phyloP scores from a whole-genome alignment of 2,797 vertebrate species.

The Coranthus polyacanthus region DNA sequence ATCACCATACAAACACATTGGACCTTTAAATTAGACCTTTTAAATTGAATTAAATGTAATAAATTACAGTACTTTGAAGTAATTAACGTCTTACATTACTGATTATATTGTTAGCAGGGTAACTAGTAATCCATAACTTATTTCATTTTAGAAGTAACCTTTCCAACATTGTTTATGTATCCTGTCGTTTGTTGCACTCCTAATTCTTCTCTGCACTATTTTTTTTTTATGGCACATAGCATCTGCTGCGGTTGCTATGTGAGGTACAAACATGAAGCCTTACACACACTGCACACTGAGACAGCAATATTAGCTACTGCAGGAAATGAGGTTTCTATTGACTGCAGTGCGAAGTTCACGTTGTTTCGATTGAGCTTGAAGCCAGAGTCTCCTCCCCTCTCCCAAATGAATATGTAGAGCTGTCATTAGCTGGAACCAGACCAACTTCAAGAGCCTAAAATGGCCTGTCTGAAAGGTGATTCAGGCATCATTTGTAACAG shows the following conservation, averaged over 20 bases:
- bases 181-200: background rate
- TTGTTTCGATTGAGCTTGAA: constrained; percentile 48
- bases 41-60: too few species aligned
- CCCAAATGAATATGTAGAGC: constrained; percentile 4
- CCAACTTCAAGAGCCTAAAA: background rate
- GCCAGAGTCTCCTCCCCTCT: constrained; percentile 3
- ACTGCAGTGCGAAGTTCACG: constrained; percentile 68
- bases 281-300: constrained; percentile 22
- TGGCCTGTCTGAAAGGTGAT: too few species aligned
- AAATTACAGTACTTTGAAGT: too few species aligned
- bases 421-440: background rate
- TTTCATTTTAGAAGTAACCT: too few species aligned
- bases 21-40: too few species aligned
- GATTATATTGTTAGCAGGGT: too few species aligned
- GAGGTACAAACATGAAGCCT: constrained; percentile 61
- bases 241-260: constrained; percentile 72
- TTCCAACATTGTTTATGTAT: background rate
- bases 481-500: too few species aligned
- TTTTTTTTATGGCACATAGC: constrained; percentile 72
- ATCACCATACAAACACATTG: too few species aligned
- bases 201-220: constrained; percentile 32
- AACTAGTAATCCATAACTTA: too few species aligned
- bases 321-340: constrained; percentile 76
- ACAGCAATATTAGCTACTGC: constrained; percentile 51
- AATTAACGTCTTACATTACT: too few species aligned